Base-by-base conservation (phyloP, 1,140 invertebrate genomes). In the Drosophila subpulchrella region DNA sequence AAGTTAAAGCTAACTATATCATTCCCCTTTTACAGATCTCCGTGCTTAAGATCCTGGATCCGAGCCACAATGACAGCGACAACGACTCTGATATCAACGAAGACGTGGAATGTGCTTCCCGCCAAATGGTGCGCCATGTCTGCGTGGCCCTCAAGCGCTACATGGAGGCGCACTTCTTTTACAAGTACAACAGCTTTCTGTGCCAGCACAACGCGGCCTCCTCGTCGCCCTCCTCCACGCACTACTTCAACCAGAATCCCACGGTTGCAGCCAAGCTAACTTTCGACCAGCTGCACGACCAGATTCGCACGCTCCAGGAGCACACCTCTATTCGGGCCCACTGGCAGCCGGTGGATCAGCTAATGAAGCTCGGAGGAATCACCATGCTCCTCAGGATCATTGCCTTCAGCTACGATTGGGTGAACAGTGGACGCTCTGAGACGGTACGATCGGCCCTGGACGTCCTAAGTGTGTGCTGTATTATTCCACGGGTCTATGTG, bases 111-210 rank as follows among this genome's bases (percentile, higher is more conserved):
- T 97, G 97, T 91, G 96, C 97, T 3, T 97, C 97, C n/a, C 92
- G 97, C n/a, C 98, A 99, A 93, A 97, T 97, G 51, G 97, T 98
- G 1, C 93, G 98, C 11, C 98, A 99, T 92, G 98, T 99, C 3
- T 97, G 97, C 84, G 95, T 97, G 6, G 97, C 98, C 3, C 93
- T 99, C 1, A 97, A 98, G 88, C 95, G 96, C 63, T 99, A 99
- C 78, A 96, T 98, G 92, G 98, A 99, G 92, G 96, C 97, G 3
- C 98, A 99, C 93, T 93, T 99, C 36, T 95, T 96, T 77, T 94
- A 96, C 41, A 97, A 98, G 89, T 96, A 96, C 11, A 97, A 98
- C 70, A 95, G 96, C 68, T 93, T 98, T 1, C 94, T 96, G 72
- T 91, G 96, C 68, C 83, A 83, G 20, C 90, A 92, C 44, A 91